A percentile compares a stretch with the other conserved stretches of the same genome.
Conservation (phyloP, 2,113 vertebrate species). For the Lophura nycthemera region DNA sequence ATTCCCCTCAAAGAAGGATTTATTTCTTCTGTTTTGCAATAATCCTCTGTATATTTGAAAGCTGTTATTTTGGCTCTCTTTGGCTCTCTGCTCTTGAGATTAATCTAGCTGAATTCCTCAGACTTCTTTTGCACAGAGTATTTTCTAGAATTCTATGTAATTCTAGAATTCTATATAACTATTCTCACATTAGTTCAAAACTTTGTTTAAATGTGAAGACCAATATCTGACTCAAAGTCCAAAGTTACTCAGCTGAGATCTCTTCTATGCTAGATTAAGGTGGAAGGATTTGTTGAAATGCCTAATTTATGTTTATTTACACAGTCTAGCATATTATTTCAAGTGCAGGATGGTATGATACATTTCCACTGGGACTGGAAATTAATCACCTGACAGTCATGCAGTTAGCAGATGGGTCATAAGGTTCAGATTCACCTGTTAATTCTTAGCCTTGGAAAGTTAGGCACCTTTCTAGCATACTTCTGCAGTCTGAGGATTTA, state of each 20-base stretch:
- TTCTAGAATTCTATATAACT: not conserved
- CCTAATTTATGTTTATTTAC: not conserved
- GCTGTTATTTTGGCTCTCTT: not conserved
- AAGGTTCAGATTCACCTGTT: not conserved
- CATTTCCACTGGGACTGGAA: not conserved
- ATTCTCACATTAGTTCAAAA: not conserved
- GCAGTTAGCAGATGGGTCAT: not conserved
- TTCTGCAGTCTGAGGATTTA: not conserved
- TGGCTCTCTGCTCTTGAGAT: not conserved
- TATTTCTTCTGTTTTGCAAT: not conserved
- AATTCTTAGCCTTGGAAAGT: not conserved
- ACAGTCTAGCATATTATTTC: fast-evolving
- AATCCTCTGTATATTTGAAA: not conserved
- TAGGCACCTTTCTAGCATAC: not conserved
- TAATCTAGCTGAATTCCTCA: not conserved
- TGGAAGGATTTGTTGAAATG: not conserved
- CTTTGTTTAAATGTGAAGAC: not conserved
- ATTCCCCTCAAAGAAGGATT: not conserved
- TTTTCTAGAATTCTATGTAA: not conserved
- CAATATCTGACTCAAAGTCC: not conserved
- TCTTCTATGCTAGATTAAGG: not conserved
- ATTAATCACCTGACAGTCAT: not conserved
- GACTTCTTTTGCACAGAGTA: not conserved
- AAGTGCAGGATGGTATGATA: not conserved
- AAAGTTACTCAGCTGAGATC: not conserved